Evolutionary conservation across 64 coral and sea anemone genomes (phyloP).

Genomic region (Anthopleura sola): DNA sequence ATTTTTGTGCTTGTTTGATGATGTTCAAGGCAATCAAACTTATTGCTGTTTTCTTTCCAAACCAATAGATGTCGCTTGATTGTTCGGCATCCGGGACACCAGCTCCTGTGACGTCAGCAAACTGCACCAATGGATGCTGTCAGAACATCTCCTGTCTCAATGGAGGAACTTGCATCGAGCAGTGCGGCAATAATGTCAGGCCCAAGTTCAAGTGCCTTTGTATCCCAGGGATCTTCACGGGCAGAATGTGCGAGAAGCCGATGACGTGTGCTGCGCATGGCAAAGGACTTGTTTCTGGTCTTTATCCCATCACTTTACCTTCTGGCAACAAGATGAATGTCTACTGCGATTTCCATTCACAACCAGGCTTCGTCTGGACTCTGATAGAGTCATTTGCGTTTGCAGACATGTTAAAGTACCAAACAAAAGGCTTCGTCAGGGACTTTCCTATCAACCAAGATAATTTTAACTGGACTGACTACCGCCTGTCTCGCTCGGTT

Average conservation of each 20-base stretch:
- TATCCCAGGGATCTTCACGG: constrained; percentile 2
- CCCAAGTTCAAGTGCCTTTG: constrained; percentile 48
- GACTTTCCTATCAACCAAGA: constrained; percentile 5
- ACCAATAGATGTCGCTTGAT: background rate
- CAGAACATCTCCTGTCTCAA: constrained; percentile 23
- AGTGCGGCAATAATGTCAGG: background rate
- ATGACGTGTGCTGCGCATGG: background rate
- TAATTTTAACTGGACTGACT: background rate
- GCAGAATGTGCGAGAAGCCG: constrained; percentile 23
- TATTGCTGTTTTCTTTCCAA: background rate
- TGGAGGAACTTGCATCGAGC: constrained; percentile 41
- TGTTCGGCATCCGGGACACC: background rate
- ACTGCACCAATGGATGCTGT: constrained; percentile 30
- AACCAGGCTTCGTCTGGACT: constrained; percentile 30
- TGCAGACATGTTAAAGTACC: background rate
- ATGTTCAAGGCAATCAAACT: no score
- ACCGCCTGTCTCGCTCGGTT: background rate
- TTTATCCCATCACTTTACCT: constrained; percentile 2
- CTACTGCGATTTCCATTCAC: constrained; percentile 47
- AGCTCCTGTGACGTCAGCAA: background rate
- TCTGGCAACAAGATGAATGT: background rate
- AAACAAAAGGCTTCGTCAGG: background rate
- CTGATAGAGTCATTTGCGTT: constrained; percentile 45
- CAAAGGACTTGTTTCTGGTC: constrained; percentile 16
- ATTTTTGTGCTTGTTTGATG: no score